phyloP scores from a whole-genome alignment of 1,140 invertebrate species.

The Caenorhabditis inopinata region DNA sequence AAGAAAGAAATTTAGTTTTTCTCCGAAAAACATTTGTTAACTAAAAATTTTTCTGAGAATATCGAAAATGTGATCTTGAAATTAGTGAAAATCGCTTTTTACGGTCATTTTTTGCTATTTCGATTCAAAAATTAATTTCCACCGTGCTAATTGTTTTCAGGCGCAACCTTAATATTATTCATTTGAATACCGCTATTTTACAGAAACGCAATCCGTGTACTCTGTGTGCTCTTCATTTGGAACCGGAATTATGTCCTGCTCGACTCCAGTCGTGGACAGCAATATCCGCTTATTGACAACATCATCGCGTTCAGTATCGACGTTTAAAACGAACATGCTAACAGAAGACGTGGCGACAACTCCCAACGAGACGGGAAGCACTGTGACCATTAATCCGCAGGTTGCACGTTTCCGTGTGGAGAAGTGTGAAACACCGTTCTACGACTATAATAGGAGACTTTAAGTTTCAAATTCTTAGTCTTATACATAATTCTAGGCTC shows the following conservation, averaged over 20 bases:
- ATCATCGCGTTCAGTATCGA: background rate
- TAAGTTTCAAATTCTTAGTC: no score
- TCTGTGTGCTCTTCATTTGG: conserved; percentile 5
- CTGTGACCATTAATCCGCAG: background rate
- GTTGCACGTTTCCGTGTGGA: background rate
- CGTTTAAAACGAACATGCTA: background rate
- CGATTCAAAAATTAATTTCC: no score
- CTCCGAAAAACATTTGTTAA: no score
- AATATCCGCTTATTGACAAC: background rate
- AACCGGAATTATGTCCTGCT: background rate
- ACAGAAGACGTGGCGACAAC: background rate
- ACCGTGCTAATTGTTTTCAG: no score
- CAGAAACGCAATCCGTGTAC: background rate
- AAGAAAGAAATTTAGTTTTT: no score
- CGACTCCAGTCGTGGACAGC: background rate
- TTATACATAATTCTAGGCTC: no score
- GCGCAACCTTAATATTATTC: no score
- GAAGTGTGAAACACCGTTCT: background rate
- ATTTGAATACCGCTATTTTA: no score
- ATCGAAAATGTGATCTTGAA: no score
- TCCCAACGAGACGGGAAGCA: background rate
- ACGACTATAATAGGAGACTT: background rate
- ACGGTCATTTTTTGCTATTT: no score
- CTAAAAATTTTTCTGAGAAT: no score
- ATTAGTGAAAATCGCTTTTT: no score